These are phyloP conservation scores for Clarias gariepinus DNA, from an alignment of 2,113 vertebrate species.

Conservation along the genomic window DNA sequence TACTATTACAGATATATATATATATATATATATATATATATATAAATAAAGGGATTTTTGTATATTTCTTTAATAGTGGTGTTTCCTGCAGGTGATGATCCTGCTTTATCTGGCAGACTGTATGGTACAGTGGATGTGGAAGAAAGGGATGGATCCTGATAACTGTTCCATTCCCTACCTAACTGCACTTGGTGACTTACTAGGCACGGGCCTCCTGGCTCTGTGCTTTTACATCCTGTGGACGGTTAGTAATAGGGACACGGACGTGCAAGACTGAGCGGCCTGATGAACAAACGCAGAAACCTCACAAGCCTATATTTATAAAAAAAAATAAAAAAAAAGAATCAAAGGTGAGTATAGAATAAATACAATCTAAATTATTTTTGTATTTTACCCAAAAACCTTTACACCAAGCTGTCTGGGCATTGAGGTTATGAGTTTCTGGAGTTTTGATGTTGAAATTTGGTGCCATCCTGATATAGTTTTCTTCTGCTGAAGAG, in stretches of 20 bases:
- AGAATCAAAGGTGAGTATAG: slow-evolving; percentile 46
- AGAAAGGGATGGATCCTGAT: slow-evolving; percentile 92
- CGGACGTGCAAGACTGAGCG: slow-evolving; percentile 83
- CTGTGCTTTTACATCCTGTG: slow-evolving; percentile 96
- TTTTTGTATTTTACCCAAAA: too few species aligned
- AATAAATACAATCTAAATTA: too few species aligned
- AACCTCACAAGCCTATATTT: slow-evolving; percentile 48
- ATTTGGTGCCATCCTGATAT: too few species aligned
- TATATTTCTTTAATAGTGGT: not conserved
- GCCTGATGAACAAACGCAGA: not conserved
- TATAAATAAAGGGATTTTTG: too few species aligned
- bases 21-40: too few species aligned
- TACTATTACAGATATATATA: too few species aligned
- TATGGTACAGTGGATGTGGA: slow-evolving; percentile 99
- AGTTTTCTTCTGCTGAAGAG: too few species aligned
- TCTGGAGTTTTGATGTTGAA: too few species aligned
- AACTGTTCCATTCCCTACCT: slow-evolving; percentile 99
- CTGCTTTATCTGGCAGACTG: slow-evolving; percentile 98
- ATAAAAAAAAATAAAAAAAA: slow-evolving; percentile 25
- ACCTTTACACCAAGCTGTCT: not conserved
- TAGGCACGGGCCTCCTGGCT: slow-evolving; percentile 94
- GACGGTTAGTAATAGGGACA: slow-evolving; percentile 94
- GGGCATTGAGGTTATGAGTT: too few species aligned
- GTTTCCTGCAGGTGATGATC: slow-evolving; percentile 82
- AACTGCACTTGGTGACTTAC: slow-evolving; percentile 93